These are phyloP conservation scores for Melieria crassipennis DNA, from an alignment of 2,888 invertebrate species.

Conservation along the genomic window DNA sequence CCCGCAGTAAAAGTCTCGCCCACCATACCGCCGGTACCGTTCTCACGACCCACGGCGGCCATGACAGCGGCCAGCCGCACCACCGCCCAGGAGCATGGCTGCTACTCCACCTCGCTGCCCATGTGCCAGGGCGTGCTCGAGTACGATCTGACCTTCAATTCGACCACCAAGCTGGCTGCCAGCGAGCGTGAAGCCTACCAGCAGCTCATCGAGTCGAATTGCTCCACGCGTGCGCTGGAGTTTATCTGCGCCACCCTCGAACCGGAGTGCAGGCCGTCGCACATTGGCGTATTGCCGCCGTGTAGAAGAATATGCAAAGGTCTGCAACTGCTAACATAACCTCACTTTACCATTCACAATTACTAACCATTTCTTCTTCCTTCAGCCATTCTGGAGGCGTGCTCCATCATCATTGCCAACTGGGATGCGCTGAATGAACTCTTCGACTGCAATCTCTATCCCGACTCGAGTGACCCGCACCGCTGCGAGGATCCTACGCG, in stretches of 20 bases:
- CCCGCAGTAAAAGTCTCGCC: slow-evolving; percentile 68
- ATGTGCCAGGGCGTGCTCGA: slow-evolving; percentile 74
- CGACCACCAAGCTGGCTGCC: slow-evolving; percentile 49
- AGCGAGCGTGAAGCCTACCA: slow-evolving; percentile 69
- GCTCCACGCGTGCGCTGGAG: slow-evolving; percentile 71
- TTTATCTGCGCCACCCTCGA: slow-evolving; percentile 74
- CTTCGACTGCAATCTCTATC: slow-evolving; percentile 73
- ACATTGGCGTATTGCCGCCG: slow-evolving; percentile 71
- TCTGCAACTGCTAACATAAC: slow-evolving; percentile 50
- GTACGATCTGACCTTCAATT: slow-evolving; percentile 71
- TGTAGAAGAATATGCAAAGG: slow-evolving; percentile 75
- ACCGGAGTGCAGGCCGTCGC: slow-evolving; percentile 73
- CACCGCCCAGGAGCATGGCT: slow-evolving; percentile 52
- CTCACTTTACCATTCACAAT: background rate
- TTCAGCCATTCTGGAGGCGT: slow-evolving; percentile 72
- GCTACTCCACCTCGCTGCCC: slow-evolving; percentile 61
- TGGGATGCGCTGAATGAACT: slow-evolving; percentile 68
- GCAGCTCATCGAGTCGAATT: slow-evolving; percentile 71
- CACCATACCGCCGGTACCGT: slow-evolving; percentile 69
- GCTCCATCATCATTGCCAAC: slow-evolving; percentile 71
- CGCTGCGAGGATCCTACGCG: slow-evolving; percentile 69
- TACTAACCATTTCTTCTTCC: background rate
- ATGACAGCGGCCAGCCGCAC: slow-evolving; percentile 45
- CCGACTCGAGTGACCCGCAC: slow-evolving; percentile 67
- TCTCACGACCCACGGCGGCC: slow-evolving; percentile 51